Evolutionary conservation across 2,113 vertebrate species (phyloP), one percentile per base, ranked within the genome.

Genomic region (Macrotus californicus): DNA sequence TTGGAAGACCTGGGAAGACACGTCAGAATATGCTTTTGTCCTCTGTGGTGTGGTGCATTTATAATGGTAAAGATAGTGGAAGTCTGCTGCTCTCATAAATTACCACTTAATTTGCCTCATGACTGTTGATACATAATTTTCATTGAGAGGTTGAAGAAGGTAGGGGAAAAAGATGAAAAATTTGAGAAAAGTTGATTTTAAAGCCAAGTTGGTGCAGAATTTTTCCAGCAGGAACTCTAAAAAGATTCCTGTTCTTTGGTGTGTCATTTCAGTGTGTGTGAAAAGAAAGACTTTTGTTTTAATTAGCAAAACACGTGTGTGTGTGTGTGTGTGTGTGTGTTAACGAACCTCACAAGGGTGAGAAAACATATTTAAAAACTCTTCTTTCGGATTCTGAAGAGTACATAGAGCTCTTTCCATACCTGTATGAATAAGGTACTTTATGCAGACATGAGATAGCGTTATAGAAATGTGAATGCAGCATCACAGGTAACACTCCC

Each of bases 11-110:
- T 12, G 6, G 59, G 46, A 89, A 39, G 75, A 64, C 73, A 61
- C 85, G 88, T 87, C 89, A 56, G 10, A 54, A 61, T 22, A 3
- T 69, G 93, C 82, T 96, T 95, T 96, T 96, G 93, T 95, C 84
- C 39, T 94, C 34, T 75, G 52, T 48, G 24, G 64, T 72, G 59
- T 29, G 2, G 16, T 67, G 77, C 54, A 8, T 83, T 96, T 86
- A 36, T 50, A 5, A 39, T 18, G 64, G 70, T 69, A 61, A 96
- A 80, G 48, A 41, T 52, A 54, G 56, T 72, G 26, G 34, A 41
- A 82, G 36, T 13, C 59, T 11, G 72, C 85, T 36, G 70, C 24
- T 14, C 0, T 18, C 18, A 3, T 52, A 39, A n/a, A 7, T 75
- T 36, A 16, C 34, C 41, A 81, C 50, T 89, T 89, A 36, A 77